Conservation (phyloP, 1,140 invertebrate species). For the Parapsyche elsis region DNA sequence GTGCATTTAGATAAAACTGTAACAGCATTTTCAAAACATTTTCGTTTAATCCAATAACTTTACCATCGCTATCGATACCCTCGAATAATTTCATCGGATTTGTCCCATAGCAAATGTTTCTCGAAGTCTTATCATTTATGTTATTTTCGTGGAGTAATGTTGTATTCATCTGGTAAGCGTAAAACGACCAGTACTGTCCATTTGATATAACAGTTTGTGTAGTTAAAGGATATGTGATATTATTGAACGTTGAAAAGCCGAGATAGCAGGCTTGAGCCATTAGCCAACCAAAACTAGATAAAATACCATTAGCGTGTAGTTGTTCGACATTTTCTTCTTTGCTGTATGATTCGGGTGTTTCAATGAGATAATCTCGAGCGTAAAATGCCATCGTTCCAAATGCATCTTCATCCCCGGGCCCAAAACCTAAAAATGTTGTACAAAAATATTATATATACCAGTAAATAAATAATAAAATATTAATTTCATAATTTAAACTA, state of each 20-base stretch:
- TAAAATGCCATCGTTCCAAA: conserved; percentile 83
- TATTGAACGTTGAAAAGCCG: conserved; percentile 89
- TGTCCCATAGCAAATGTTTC: conserved; percentile 87
- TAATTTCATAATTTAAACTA: background rate
- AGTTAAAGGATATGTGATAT: conserved; percentile 88
- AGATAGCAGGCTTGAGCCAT: conserved; percentile 83
- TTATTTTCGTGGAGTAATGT: conserved; percentile 72
- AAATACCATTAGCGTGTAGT: conserved; percentile 77
- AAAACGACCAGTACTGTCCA: conserved; percentile 85
- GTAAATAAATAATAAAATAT: background rate
- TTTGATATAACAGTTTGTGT: conserved; percentile 88
- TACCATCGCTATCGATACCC: conserved; percentile 72
- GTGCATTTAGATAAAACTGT: conserved; percentile 79
- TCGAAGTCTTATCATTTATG: conserved; percentile 72
- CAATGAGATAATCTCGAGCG: conserved; percentile 68
- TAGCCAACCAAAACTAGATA: conserved; percentile 83
- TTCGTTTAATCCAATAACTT: conserved; percentile 84
- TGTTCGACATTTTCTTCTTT: conserved; percentile 71
- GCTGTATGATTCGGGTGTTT: conserved; percentile 64
- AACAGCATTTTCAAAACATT: conserved; percentile 80
- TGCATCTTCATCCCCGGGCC: conserved; percentile 80
- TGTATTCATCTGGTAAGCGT: conserved; percentile 91
- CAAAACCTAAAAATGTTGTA: conserved; percentile 79
- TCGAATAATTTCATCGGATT: conserved; percentile 80
- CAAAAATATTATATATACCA: conserved; percentile 48